These are phyloP conservation scores for Macrophya annulata DNA, from an alignment of 2,888 invertebrate genomes.

Conservation along the genomic window DNA sequence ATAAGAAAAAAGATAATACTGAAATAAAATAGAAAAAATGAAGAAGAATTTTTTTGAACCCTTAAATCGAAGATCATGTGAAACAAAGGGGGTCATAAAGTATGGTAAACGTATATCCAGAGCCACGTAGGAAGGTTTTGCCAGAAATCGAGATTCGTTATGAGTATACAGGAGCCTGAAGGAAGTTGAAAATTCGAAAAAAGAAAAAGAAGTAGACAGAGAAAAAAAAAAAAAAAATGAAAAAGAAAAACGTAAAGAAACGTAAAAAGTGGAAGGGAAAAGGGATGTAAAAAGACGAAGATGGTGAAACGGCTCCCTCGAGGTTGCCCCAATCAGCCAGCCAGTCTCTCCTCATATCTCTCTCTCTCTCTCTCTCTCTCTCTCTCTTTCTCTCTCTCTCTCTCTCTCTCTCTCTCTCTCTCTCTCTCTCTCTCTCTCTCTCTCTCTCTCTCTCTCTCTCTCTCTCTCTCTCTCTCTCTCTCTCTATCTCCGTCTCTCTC, in stretches of 20 bases:
- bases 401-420: slow-evolving; percentile 8
- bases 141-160: slow-evolving; percentile 29
- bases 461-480: background rate
- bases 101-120: background rate
- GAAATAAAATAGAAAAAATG: background rate
- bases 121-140: background rate
- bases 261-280: slow-evolving; percentile 56
- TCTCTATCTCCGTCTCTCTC: slow-evolving; percentile 43
- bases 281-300: slow-evolving; percentile 58
- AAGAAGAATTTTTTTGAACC: background rate
- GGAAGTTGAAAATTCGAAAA: slow-evolving; percentile 49
- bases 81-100: background rate
- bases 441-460: background rate
- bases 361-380: background rate
- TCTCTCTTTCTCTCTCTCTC: background rate
- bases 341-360: slow-evolving; percentile 56
- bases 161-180: background rate
- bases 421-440: background rate
- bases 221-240: slow-evolving; percentile 64
- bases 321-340: slow-evolving; percentile 75
- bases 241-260: slow-evolving; percentile 58
- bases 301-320: slow-evolving; percentile 73
- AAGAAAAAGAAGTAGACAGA: slow-evolving; percentile 63
- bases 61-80: background rate
- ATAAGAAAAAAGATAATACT: background rate